Conservation (phyloP, 1,140 invertebrate species). For the Drosophila watanabei region DNA sequence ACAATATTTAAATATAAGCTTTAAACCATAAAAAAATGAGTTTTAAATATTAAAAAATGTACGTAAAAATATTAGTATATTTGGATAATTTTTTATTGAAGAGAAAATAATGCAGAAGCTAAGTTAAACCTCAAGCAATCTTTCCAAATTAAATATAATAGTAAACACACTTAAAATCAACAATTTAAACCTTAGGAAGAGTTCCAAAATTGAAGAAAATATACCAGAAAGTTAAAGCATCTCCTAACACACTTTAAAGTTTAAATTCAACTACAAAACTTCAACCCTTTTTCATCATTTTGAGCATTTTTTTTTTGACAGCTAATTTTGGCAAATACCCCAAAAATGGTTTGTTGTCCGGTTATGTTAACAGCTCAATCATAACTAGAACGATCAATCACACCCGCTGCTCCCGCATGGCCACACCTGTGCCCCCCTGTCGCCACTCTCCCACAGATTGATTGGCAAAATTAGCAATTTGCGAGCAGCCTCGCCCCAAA, state of each 20-base stretch:
- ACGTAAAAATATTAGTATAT: no score
- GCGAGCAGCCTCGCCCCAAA: conserved; percentile 42
- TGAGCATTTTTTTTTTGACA: not conserved
- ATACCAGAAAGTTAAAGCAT: not conserved
- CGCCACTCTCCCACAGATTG: conserved; percentile 15
- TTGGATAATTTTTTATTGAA: no score
- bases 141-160: not conserved
- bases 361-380: conserved; percentile 43
- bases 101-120: no score
- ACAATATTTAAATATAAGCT: not conserved
- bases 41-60: no score
- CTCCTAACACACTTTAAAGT: not conserved
- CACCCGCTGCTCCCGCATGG: conserved; percentile 7
- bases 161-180: not conserved
- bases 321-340: conserved; percentile 27
- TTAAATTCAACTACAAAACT: not conserved
- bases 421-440: conserved; percentile 21
- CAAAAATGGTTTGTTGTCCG: conserved; percentile 17
- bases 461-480: conserved; percentile 47
- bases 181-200: not conserved
- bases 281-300: not conserved
- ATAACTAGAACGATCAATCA: conserved; percentile 39
- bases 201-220: not conserved
- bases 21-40: no score
- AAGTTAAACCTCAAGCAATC: no score